Evolutionary conservation across 1,140 invertebrate genomes (phyloP), one percentile per base, ranked within the genome.

Genomic region (Zaprionus vittiger): DNA sequence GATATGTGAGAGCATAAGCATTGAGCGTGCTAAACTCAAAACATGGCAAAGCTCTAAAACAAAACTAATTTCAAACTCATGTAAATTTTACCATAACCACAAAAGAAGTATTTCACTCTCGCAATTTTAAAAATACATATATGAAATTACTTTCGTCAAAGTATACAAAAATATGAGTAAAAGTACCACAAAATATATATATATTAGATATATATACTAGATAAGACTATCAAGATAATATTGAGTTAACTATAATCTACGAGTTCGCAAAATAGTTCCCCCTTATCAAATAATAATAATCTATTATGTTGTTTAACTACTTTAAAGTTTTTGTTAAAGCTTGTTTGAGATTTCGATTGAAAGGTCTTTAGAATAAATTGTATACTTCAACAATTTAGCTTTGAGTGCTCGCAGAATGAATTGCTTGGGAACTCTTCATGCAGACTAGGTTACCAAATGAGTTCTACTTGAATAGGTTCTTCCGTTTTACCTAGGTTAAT

Each of bases 401-500:
- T 52, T 22, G 12, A 24, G 47, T 49, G 17, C 44, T 12, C n/a
- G 5, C 5, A 17, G 17, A 49, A 52, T 52, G 24, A 9, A 55
- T 41, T 34, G n/a, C 24, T 34, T 14, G 7, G 12, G 1, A 68
- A 22, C 14, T 14, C 24, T 9, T 38, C 28, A 22, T 52, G 28
- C 26, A 68, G 24, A 22, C 22, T 17, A 22, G n/a, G 14, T 52
- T 17, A 56, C n/a, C 54, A 57, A 64, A 12, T 31, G 37, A 66
- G 34, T 56, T 56, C 37, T 62, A 74, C 37, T 47, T 49, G 7
- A 28, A 61, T 24, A 17, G 54, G 14, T 26, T 56, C 20, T 37
- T 72, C 31, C 6, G 7, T 65, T 52, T 52, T 52, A 54, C 37
- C 69, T 65, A 38, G 55, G 37, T 71, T 72, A 60, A 65, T 71